Conservation (phyloP, 1,140 invertebrate genomes). For the Drosophila arawakana region DNA sequence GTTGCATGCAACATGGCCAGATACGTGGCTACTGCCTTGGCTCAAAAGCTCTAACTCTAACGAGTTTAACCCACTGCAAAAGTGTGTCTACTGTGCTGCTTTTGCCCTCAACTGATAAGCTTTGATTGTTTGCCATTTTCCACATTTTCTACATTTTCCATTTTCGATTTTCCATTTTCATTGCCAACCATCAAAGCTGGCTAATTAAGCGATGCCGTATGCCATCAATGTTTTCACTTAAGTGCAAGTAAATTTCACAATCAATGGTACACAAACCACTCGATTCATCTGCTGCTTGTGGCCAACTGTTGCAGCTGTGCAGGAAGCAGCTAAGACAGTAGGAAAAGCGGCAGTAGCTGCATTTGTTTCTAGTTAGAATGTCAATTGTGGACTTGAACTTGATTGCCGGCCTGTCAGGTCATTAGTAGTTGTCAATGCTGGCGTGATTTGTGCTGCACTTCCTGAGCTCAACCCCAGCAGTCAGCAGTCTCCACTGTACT, state of each 20-base stretch:
- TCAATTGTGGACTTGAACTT: constrained; percentile 32
- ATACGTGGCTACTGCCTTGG: constrained; percentile 43
- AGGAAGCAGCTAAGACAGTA: constrained; percentile 39
- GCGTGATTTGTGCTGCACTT: constrained; percentile 50
- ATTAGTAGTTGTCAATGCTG: constrained; percentile 50
- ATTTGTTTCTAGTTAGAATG: constrained; percentile 74
- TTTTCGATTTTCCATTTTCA: constrained; percentile 47
- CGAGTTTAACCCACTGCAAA: constrained; percentile 68
- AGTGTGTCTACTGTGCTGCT: constrained; percentile 24
- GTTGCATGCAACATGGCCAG: constrained; percentile 71
- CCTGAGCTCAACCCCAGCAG: constrained; percentile 19
- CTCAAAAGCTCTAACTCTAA: constrained; percentile 39
- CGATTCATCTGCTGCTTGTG: constrained; percentile 11
- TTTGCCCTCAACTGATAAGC: constrained; percentile 45
- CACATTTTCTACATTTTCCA: constrained; percentile 6
- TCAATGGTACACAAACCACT: constrained; percentile 18
- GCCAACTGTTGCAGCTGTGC: constrained; percentile 52
- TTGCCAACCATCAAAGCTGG: constrained; percentile 68
- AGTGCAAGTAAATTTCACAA: constrained; percentile 77
- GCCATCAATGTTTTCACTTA: constrained; percentile 77
- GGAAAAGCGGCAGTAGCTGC: constrained; percentile 13
- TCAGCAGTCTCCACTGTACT: not conserved
- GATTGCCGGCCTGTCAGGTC: constrained; percentile 35
- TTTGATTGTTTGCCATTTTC: constrained; percentile 68
- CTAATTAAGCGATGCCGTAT: constrained; percentile 64